These are phyloP conservation scores for Drosophila cracens DNA, from an alignment of 2,888 invertebrate genomes.

Conservation along the genomic window DNA sequence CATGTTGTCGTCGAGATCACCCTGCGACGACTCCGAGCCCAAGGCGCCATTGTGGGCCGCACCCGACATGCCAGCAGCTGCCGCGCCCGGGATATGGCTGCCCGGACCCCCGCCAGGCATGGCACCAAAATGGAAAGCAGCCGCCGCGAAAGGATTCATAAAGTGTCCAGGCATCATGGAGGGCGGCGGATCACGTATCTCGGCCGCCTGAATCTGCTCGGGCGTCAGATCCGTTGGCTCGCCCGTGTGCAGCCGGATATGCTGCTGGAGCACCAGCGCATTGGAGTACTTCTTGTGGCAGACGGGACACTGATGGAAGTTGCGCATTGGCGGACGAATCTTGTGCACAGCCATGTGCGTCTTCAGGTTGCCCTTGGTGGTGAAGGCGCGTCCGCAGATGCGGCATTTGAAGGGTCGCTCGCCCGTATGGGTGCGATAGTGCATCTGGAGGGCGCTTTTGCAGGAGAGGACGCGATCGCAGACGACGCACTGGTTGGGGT, in stretches of 20 bases:
- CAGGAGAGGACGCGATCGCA: constrained; percentile 98
- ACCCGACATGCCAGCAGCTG: constrained; percentile 40
- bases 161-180: constrained; percentile 85
- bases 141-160: constrained; percentile 84
- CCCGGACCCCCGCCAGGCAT: constrained; percentile 74
- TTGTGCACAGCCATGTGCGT: constrained; percentile 99
- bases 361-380: constrained; percentile 99
- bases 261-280: constrained; percentile 96
- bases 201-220: constrained; percentile 94
- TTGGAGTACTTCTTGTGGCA: constrained; percentile 99
- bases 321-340: constrained; percentile 96
- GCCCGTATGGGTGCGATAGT: constrained; percentile 89
- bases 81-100: constrained; percentile 24
- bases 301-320: constrained; percentile 98
- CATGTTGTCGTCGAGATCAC: constrained; percentile 84
- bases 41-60: constrained; percentile 80
- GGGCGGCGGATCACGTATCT: constrained; percentile 92
- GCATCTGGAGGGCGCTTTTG: constrained; percentile 99
- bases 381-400: constrained; percentile 98
- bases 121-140: constrained; percentile 84
- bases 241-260: constrained; percentile 96
- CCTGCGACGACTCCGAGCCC: constrained; percentile 84
- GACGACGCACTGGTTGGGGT: constrained; percentile 99
- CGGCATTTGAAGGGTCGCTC: constrained; percentile 95
- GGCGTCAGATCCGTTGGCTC: constrained; percentile 94